phyloP scores from a whole-genome alignment of 2,888 invertebrate species.

The Dyspetes luteomarginatus region DNA sequence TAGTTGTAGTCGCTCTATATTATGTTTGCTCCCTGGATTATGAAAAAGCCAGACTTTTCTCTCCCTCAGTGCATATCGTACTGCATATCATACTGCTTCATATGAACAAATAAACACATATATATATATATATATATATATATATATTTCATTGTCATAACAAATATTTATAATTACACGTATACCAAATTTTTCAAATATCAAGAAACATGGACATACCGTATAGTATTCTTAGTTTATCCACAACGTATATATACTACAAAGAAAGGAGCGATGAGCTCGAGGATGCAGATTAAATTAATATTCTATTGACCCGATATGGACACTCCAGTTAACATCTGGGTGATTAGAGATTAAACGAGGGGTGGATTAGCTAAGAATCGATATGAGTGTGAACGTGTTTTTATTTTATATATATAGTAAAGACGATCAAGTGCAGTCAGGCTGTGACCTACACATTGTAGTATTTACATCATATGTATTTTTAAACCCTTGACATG shows the following conservation, averaged over 20 bases:
- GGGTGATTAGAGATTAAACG: slow-evolving; percentile 71
- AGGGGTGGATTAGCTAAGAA: slow-evolving; percentile 18
- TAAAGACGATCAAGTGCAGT: slow-evolving; percentile 31
- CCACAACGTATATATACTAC: not conserved
- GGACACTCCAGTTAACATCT: slow-evolving; percentile 78
- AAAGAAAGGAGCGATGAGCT: slow-evolving; percentile 40
- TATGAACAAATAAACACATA: too few species aligned
- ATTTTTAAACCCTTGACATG: slow-evolving; percentile 54
- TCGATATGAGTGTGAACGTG: not conserved
- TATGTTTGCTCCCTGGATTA: slow-evolving; percentile 24
- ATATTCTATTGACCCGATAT: slow-evolving; percentile 77
- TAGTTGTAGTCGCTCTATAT: not conserved
- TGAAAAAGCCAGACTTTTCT: not conserved
- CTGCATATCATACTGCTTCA: too few species aligned
- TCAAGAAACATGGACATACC: not conserved
- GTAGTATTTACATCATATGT: slow-evolving; percentile 23
- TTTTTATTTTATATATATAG: slow-evolving; percentile 24
- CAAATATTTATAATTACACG: not conserved
- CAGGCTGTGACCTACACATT: slow-evolving; percentile 30
- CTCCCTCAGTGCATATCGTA: too few species aligned
- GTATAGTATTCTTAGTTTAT: not conserved
- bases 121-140: not conserved
- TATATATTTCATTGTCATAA: not conserved
- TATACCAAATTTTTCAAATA: not conserved
- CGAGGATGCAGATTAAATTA: slow-evolving; percentile 73